phyloP scores from a whole-genome alignment of 2,113 vertebrate genomes.

The Rhinichthys klamathensis region DNA sequence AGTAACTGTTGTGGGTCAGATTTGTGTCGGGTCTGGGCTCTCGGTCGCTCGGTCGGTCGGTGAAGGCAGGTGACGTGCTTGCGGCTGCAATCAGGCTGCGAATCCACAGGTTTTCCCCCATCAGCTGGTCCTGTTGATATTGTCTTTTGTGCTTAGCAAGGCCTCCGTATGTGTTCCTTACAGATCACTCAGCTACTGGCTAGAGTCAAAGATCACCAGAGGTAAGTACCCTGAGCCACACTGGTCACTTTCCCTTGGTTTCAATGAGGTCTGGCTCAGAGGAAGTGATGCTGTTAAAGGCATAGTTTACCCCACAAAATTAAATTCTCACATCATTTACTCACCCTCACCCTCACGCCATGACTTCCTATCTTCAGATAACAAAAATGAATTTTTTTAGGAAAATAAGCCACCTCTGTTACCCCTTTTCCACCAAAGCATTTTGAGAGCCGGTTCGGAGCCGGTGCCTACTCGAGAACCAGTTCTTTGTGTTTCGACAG shows the following conservation, averaged over 20 bases:
- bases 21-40: slow-evolving; percentile 38
- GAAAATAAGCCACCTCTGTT: too few relatives aligned
- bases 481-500: too few relatives aligned
- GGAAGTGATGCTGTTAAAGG: background rate
- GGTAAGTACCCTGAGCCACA: slow-evolving; percentile 65
- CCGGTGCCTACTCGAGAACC: too few relatives aligned
- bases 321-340: too few relatives aligned
- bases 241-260: slow-evolving; percentile 48
- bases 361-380: too few relatives aligned
- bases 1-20: slow-evolving; percentile 53
- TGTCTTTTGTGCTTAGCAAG: slow-evolving; percentile 57
- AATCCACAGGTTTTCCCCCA: slow-evolving; percentile 41
- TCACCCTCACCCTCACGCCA: too few relatives aligned
- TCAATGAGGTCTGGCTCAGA: slow-evolving; percentile 41
- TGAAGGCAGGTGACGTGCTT: slow-evolving; percentile 42
- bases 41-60: slow-evolving; percentile 3
- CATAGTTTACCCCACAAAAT: too few relatives aligned
- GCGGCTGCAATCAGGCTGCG: too few relatives aligned
- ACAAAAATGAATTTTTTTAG: too few relatives aligned
- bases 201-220: slow-evolving; percentile 67
- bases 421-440: too few relatives aligned
- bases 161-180: slow-evolving; percentile 64
- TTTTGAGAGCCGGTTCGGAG: too few relatives aligned
- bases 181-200: slow-evolving; percentile 73
- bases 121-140: slow-evolving; percentile 13